Evolutionary conservation across 1,140 invertebrate species (phyloP).

Genomic region (Trichonephila clavata): DNA sequence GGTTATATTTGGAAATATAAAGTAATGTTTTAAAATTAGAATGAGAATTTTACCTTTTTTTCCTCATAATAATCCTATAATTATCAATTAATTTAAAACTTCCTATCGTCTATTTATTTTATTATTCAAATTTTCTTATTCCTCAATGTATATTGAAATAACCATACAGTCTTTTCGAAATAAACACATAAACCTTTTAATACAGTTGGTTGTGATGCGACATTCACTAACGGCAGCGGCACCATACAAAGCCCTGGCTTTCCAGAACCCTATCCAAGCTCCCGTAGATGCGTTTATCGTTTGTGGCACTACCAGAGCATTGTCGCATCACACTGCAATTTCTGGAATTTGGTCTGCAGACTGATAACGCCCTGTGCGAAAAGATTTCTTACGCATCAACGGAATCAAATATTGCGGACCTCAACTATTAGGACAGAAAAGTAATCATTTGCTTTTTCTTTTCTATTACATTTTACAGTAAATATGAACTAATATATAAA

Average conservation of each 20-base stretch:
- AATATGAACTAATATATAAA: too few relatives aligned
- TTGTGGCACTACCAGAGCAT: constrained; percentile 76
- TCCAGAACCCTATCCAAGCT: constrained; percentile 77
- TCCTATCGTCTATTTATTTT: too few relatives aligned
- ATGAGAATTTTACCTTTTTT: too few relatives aligned
- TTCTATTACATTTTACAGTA: constrained; percentile 38
- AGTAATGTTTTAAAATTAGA: too few relatives aligned
- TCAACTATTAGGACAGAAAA: constrained; percentile 78
- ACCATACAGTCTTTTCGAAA: too few relatives aligned
- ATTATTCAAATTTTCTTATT: too few relatives aligned
- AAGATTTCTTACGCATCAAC: constrained; percentile 79
- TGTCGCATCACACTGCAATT: constrained; percentile 78
- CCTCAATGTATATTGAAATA: too few relatives aligned
- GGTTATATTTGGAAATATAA: too few relatives aligned
- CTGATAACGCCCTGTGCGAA: constrained; percentile 75
- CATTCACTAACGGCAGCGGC: constrained; percentile 77
- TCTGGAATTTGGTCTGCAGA: constrained; percentile 77
- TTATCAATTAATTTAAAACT: too few relatives aligned
- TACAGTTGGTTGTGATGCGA: constrained; percentile 54
- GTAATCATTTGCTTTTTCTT: constrained; percentile 68
- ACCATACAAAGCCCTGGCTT: constrained; percentile 77
- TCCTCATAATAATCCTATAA: too few relatives aligned
- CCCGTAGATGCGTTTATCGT: constrained; percentile 77
- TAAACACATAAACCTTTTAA: background rate
- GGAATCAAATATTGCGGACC: constrained; percentile 78